Conservation (phyloP, 2,113 vertebrate species). For the Heliornis fulica region DNA sequence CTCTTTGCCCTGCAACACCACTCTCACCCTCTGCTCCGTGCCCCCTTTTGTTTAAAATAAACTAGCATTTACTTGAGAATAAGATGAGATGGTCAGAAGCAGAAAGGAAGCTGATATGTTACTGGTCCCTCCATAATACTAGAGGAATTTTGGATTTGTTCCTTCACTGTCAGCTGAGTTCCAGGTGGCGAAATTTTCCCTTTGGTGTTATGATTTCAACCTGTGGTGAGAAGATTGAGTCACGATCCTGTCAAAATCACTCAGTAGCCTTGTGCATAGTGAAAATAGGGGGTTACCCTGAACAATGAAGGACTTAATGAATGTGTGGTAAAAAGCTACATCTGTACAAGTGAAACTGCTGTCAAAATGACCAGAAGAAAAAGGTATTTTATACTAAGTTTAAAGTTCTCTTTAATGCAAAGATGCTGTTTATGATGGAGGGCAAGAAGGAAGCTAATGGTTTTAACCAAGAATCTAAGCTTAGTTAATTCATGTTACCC, state of each 20-base stretch:
- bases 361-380: neutral
- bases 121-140: neutral
- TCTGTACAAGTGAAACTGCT: neutral
- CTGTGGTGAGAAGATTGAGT: neutral
- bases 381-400: neutral
- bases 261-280: neutral
- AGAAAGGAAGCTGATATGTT: neutral
- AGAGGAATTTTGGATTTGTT: conserved; percentile 3
- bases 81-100: neutral
- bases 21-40: no score
- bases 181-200: neutral
- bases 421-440: neutral
- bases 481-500: neutral
- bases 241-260: neutral
- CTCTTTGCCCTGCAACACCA: no score
- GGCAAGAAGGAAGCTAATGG: neutral
- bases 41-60: neutral
- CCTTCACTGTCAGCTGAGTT: conserved; percentile 5
- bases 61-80: neutral
- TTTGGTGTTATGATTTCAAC: neutral
- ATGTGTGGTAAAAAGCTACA: neutral
- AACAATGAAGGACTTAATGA: neutral
- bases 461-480: neutral
- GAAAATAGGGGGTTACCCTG: neutral
- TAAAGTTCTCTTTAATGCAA: neutral